Conservation (phyloP, 2,113 vertebrate genomes). For the Trogon melanurus region DNA sequence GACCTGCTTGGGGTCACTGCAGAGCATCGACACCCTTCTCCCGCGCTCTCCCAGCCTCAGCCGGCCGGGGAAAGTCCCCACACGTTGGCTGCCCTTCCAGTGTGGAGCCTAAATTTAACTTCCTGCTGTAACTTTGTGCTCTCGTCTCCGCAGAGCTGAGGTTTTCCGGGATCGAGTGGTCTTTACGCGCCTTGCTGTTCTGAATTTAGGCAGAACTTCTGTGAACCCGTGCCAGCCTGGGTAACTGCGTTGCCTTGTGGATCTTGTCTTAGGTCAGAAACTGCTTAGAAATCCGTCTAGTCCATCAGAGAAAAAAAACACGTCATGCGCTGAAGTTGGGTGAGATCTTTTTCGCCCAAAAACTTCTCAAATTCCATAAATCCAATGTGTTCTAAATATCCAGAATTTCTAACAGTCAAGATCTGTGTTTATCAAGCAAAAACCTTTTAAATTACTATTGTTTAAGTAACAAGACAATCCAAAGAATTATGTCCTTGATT, state of each 20-base stretch:
- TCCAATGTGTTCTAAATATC: neutral
- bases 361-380: neutral
- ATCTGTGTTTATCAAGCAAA: neutral
- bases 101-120: rapidly evolving
- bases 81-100: rapidly evolving
- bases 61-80: rapidly evolving
- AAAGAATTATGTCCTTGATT: neutral
- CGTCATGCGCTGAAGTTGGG: rapidly evolving
- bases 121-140: rapidly evolving
- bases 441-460: neutral
- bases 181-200: rapidly evolving
- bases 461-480: neutral
- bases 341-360: neutral
- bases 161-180: rapidly evolving
- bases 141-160: neutral
- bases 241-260: neutral
- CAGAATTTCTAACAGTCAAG: neutral
- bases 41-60: rapidly evolving
- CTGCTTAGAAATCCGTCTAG: neutral
- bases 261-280: neutral
- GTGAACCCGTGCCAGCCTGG: rapidly evolving
- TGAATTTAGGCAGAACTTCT: neutral
- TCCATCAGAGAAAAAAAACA: neutral
- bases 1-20: neutral
- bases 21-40: neutral